A percentile compares a stretch with the other conserved stretches of the same genome.
phyloP scores from a whole-genome alignment of 2,113 vertebrate species.

The Diphyllodes magnificus region DNA sequence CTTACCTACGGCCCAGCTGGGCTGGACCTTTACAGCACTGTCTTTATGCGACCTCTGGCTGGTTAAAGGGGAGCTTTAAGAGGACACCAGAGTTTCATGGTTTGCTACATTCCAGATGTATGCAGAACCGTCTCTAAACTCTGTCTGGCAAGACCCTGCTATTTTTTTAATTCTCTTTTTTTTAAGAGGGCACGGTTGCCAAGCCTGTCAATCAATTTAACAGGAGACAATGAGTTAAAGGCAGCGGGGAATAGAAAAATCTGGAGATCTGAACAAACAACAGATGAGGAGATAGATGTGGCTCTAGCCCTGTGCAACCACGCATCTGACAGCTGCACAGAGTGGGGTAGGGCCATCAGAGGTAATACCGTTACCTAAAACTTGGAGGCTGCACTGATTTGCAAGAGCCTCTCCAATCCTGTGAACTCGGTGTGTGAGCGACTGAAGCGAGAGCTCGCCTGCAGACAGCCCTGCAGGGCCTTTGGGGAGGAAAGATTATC shows the following conservation, averaged over 20 bases:
- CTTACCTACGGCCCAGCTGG: conserved; percentile 25
- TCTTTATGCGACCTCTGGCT: not conserved
- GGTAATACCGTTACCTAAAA: not conserved
- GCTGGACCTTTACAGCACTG: not conserved
- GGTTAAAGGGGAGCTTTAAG: not conserved
- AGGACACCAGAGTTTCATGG: not conserved
- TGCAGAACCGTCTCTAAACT: not conserved
- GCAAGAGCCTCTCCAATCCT: not conserved
- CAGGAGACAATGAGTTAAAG: not conserved
- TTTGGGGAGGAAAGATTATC: conserved; percentile 3
- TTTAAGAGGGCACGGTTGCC: not conserved
- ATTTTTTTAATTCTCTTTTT: not conserved
- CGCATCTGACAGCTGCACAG: not conserved
- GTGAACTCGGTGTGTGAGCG: not conserved
- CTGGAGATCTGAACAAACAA: not conserved
- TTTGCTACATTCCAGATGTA: not conserved
- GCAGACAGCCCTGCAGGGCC: not conserved
- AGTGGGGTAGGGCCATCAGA: not conserved
- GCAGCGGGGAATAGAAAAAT: not conserved
- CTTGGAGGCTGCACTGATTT: not conserved
- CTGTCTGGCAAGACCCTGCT: not conserved
- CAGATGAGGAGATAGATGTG: not conserved
- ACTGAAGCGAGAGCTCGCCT: not conserved
- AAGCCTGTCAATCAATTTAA: conserved; percentile 18
- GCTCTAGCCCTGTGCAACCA: not conserved